A percentile compares a stretch with the other conserved stretches of the same genome.
Conservation (phyloP, 2,113 vertebrate species). For the Anarhynchus alexandrinus region DNA sequence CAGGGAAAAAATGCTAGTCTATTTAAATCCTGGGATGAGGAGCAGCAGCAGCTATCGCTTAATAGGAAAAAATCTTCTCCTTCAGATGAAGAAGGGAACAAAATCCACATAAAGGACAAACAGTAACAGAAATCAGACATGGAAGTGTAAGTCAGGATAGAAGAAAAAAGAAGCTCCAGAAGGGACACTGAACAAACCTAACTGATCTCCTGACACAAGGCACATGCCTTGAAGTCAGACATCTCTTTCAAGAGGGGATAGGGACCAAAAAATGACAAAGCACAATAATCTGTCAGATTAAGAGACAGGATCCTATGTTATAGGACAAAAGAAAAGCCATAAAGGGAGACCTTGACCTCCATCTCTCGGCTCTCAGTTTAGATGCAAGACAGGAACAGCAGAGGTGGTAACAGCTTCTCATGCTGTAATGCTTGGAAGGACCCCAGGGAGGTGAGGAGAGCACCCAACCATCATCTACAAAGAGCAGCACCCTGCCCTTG, state of each 20-base stretch:
- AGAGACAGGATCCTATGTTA: neutral
- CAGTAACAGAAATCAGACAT: neutral
- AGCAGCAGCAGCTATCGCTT: neutral
- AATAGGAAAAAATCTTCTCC: neutral
- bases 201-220: neutral
- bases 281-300: neutral
- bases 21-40: conserved; percentile 25
- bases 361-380: neutral
- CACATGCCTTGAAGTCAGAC: neutral
- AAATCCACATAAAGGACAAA: neutral
- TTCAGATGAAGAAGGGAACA: neutral
- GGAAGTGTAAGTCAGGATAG: neutral
- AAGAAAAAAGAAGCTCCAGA: neutral
- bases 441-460: neutral
- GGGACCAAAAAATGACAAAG: neutral
- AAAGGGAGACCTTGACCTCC: neutral
- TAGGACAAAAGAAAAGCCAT: neutral
- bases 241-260: neutral
- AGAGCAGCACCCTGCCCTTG: neutral
- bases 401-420: neutral
- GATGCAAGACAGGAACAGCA: neutral
- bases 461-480: neutral
- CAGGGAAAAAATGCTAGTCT: neutral
- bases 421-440: neutral
- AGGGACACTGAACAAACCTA: neutral